phyloP scores from a whole-genome alignment of 2,888 invertebrate species.

The Chymomyza fuscimana region DNA sequence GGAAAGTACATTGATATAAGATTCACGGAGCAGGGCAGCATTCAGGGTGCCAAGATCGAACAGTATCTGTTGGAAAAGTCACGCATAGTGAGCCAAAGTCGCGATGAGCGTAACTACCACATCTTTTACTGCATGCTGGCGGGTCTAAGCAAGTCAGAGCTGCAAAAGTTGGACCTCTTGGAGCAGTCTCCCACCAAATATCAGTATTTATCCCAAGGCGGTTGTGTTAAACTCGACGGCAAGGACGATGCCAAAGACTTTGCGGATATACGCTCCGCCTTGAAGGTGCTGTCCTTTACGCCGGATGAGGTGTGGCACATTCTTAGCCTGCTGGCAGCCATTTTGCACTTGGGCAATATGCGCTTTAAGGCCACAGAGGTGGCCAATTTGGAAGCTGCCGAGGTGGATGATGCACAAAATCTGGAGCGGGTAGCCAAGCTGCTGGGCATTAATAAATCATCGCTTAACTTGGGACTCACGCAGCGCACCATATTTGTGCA shows the following conservation, averaged over 20 bases:
- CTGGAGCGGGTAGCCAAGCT: constrained; percentile 87
- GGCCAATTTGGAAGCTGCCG: constrained; percentile 93
- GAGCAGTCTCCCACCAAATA: constrained; percentile 86
- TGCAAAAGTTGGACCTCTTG: constrained; percentile 86
- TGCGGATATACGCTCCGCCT: constrained; percentile 93
- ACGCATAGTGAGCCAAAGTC: constrained; percentile 92
- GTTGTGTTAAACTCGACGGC: constrained; percentile 82
- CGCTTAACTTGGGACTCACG: constrained; percentile 90
- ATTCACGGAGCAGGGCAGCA: constrained; percentile 90
- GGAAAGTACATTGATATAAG: constrained; percentile 97
- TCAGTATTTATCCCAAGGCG: constrained; percentile 90
- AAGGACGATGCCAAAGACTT: constrained; percentile 92
- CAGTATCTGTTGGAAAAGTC: constrained; percentile 97
- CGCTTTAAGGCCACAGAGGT: constrained; percentile 87
- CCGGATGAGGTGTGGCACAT: constrained; percentile 92
- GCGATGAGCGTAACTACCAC: constrained; percentile 96
- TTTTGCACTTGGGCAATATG: constrained; percentile 95
- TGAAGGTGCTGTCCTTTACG: constrained; percentile 93
- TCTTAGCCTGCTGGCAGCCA: constrained; percentile 90
- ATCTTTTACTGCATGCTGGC: constrained; percentile 95
- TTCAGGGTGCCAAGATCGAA: constrained; percentile 96
- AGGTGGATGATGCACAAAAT: constrained; percentile 86
- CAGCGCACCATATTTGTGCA: constrained; percentile 91
- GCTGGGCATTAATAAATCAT: constrained; percentile 85
- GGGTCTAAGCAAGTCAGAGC: constrained; percentile 90